A percentile compares a stretch with the other conserved stretches of the same genome.
Conservation (phyloP, 1,140 invertebrate species). For the Rhynchophorus ferrugineus region DNA sequence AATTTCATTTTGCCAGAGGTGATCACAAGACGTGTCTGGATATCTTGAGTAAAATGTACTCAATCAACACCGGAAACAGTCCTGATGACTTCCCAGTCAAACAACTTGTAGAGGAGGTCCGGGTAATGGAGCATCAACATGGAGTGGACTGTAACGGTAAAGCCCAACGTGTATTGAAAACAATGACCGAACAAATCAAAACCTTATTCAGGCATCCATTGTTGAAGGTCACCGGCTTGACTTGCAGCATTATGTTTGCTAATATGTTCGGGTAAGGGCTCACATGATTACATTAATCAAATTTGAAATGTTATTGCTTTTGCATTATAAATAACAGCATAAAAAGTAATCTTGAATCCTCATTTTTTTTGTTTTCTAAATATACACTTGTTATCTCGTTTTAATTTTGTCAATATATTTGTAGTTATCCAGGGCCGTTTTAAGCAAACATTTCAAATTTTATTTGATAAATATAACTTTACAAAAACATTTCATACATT, state of each 20-base stretch:
- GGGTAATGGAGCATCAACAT: not conserved
- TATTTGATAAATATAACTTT: too few relatives aligned
- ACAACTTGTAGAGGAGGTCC: constrained; percentile 26
- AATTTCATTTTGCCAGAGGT: constrained; percentile 60
- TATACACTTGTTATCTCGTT: too few relatives aligned
- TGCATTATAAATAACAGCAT: too few relatives aligned
- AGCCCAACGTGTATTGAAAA: constrained; percentile 42
- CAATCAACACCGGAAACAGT: constrained; percentile 49
- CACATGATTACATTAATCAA: too few relatives aligned
- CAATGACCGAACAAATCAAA: constrained; percentile 47
- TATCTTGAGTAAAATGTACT: constrained; percentile 53
- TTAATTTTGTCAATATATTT: too few relatives aligned
- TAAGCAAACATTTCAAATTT: too few relatives aligned
- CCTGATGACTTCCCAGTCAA: constrained; percentile 43
- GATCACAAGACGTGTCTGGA: constrained; percentile 50
- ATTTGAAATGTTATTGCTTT: too few relatives aligned
- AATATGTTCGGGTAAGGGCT: constrained; percentile 65
- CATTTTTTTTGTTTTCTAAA: too few relatives aligned
- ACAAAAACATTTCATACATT: too few relatives aligned
- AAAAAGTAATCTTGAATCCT: too few relatives aligned
- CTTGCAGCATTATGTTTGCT: constrained; percentile 52
- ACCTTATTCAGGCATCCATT: constrained; percentile 47
- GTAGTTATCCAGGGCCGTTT: too few relatives aligned
- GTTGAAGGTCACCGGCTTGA: constrained; percentile 47
- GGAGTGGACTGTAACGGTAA: constrained; percentile 30